Evolutionary conservation across 1,140 invertebrate genomes (phyloP).

Genomic region (Heliconius melpomene): DNA sequence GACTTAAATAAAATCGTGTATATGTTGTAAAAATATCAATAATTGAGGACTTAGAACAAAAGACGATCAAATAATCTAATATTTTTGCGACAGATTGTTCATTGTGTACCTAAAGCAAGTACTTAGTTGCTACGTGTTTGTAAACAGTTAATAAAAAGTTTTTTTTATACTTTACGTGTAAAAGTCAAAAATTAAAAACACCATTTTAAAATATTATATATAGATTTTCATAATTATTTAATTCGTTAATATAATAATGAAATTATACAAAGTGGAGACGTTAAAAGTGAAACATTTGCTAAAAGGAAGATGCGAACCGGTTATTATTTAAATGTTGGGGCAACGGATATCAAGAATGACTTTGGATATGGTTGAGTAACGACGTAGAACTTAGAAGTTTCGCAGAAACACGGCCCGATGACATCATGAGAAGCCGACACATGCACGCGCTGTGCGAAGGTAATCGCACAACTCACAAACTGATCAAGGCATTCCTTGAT

Average conservation of each 20-base stretch:
- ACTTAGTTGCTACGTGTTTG: neutral
- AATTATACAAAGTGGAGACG: neutral
- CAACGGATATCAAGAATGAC: constrained; percentile 54
- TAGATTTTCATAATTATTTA: neutral
- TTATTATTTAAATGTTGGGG: constrained; percentile 54
- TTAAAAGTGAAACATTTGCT: constrained; percentile 38
- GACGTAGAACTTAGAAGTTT: constrained; percentile 68
- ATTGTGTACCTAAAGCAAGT: neutral
- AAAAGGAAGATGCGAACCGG: constrained; percentile 62
- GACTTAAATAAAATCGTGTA: neutral
- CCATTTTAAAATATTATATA: neutral
- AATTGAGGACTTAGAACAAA: neutral
- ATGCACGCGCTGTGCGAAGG: constrained; percentile 54
- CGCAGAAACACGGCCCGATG: constrained; percentile 67
- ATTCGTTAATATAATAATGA: neutral
- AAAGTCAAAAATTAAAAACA: neutral
- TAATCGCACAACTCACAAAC: constrained; percentile 41
- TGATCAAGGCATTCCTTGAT: constrained; percentile 28
- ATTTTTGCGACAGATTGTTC: neutral
- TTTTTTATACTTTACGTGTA: too few species aligned
- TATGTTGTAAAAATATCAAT: neutral
- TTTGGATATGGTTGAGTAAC: constrained; percentile 62
- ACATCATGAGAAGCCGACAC: constrained; percentile 61
- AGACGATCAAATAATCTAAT: too few species aligned
- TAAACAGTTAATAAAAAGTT: neutral